Percentiles rank a stretch among this genome's conserved stretches.
Conservation (phyloP, 2,113 vertebrate species). For the Campylomormyrus numenius region DNA sequence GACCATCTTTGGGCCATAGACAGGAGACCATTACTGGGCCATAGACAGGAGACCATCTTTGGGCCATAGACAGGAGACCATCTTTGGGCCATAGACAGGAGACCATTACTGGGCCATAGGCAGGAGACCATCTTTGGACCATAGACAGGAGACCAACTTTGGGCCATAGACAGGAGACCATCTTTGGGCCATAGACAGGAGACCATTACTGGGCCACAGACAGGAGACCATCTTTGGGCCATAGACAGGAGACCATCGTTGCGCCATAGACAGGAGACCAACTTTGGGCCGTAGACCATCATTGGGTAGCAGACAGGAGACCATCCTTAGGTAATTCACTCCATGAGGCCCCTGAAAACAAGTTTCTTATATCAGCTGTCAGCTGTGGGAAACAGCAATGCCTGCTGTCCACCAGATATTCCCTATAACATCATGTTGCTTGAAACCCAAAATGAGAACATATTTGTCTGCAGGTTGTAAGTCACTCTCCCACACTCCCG, state of each 20-base stretch:
- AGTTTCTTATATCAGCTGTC: neutral
- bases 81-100: too few relatives aligned
- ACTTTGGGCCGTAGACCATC: neutral
- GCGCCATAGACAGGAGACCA: too few relatives aligned
- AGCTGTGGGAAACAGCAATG: neutral
- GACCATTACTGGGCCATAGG: too few relatives aligned
- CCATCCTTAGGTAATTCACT: neutral
- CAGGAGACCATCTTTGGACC: too few relatives aligned
- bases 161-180: too few relatives aligned
- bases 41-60: neutral
- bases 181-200: too few relatives aligned
- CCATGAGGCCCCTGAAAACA: neutral
- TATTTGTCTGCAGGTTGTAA: conserved; percentile 41
- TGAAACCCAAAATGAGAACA: neutral
- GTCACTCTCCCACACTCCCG: conserved; percentile 26
- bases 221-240: too few relatives aligned
- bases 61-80: neutral
- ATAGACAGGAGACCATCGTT: neutral
- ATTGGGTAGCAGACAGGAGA: neutral
- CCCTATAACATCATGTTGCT: neutral
- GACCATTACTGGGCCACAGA: too few relatives aligned
- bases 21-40: neutral
- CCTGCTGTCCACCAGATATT: neutral
- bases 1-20: neutral
- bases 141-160: too few relatives aligned